Percentiles rank a stretch among this genome's conserved stretches.
Evolutionary conservation across 2,797 vertebrate species (phyloP).

Genomic region (Periparus ater): DNA sequence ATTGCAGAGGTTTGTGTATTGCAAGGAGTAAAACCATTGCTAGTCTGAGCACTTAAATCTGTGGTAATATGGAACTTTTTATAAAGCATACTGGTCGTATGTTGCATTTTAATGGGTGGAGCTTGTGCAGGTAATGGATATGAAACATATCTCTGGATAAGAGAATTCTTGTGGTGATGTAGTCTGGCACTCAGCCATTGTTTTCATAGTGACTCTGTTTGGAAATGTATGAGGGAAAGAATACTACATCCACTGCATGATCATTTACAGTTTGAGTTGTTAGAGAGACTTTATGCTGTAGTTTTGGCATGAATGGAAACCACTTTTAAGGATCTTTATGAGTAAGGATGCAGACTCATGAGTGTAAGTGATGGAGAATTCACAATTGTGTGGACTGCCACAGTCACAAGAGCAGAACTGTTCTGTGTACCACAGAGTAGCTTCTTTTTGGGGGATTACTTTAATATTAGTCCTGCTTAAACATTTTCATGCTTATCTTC

Average conservation of each 20-base stretch:
- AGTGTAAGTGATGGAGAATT: background rate
- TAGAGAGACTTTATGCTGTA: background rate
- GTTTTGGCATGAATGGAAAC: background rate
- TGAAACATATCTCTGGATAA: background rate
- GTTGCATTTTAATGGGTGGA: background rate
- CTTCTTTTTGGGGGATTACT: background rate
- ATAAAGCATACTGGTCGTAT: rapidly evolving
- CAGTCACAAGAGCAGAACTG: background rate
- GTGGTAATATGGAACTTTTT: background rate
- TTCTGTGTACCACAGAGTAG: background rate
- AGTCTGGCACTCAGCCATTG: background rate
- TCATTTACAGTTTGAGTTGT: background rate
- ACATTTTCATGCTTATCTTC: background rate
- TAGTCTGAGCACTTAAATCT: background rate
- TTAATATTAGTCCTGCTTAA: background rate
- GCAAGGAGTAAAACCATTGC: background rate
- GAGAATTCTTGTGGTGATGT: background rate
- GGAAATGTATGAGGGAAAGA: background rate
- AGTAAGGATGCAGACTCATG: background rate
- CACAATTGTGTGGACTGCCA: background rate
- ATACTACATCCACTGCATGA: rapidly evolving
- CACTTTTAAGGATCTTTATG: background rate
- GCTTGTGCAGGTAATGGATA: background rate
- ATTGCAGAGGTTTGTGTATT: background rate
- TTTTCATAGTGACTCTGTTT: background rate